Evolutionary conservation across 2,888 invertebrate species (phyloP).

Genomic region (Nemotelus nigrinus): DNA sequence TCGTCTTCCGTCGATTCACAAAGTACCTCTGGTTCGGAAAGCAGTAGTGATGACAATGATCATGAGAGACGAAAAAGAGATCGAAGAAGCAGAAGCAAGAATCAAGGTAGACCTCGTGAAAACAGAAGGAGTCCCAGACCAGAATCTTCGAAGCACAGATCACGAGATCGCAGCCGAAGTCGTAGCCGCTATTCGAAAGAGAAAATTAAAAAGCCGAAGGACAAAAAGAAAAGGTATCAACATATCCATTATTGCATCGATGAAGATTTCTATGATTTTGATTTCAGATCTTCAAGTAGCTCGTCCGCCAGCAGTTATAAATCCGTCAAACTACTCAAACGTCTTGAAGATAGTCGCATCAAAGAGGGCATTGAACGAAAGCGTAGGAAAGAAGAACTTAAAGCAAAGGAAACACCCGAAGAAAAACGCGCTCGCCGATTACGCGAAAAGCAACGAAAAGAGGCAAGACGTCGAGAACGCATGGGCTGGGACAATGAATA

Average conservation of each 20-base stretch:
- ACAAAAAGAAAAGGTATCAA: slow-evolving; percentile 6
- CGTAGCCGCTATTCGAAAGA: slow-evolving; percentile 5
- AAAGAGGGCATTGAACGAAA: slow-evolving; percentile 73
- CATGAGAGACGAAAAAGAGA: not conserved
- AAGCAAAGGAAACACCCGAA: slow-evolving; percentile 93
- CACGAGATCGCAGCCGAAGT: slow-evolving; percentile 19
- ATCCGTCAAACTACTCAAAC: slow-evolving; percentile 75
- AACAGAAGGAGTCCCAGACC: not conserved
- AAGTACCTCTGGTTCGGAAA: slow-evolving; percentile 18
- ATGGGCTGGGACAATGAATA: slow-evolving; percentile 99
- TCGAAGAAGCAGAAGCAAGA: not conserved
- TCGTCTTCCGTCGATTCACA: slow-evolving; percentile 16
- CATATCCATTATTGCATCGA: not conserved
- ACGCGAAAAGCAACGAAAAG: slow-evolving; percentile 91
- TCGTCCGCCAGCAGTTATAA: slow-evolving; percentile 52
- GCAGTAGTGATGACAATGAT: not conserved
- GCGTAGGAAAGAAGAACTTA: slow-evolving; percentile 78
- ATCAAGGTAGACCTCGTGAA: not conserved
- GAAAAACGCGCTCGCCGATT: slow-evolving; percentile 88
- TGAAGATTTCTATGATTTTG: not conserved
- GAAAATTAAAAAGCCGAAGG: not conserved
- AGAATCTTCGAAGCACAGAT: slow-evolving; percentile 25
- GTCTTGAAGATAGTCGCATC: slow-evolving; percentile 77
- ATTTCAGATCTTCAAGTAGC: not conserved
- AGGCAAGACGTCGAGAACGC: slow-evolving; percentile 83